These are phyloP conservation scores for Clusia tigrina DNA, from an alignment of 2,888 invertebrate species.

Conservation along the genomic window DNA sequence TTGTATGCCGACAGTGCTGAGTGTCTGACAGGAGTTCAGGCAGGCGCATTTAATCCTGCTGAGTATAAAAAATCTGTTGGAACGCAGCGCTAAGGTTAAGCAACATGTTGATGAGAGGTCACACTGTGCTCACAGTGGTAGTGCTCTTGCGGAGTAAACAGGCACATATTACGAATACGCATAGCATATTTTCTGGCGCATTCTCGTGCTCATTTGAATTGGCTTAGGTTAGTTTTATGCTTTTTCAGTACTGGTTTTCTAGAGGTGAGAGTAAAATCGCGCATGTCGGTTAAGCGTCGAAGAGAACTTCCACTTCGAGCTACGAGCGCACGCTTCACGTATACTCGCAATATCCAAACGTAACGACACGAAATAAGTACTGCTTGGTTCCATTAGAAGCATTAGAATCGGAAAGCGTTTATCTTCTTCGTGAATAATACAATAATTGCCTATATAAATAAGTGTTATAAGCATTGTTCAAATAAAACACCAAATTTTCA, in stretches of 20 bases:
- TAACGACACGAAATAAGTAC: too few species aligned
- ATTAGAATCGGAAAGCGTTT: too few species aligned
- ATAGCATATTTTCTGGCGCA: constrained; percentile 23
- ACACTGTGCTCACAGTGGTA: not conserved
- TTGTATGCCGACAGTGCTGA: not conserved
- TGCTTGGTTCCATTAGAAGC: too few species aligned
- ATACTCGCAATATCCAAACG: too few species aligned
- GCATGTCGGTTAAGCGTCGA: too few species aligned
- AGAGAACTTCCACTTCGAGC: too few species aligned
- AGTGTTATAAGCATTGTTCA: too few species aligned
- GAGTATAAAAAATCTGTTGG: not conserved
- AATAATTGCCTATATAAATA: too few species aligned
- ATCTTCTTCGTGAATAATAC: too few species aligned
- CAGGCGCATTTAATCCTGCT: constrained; percentile 1
- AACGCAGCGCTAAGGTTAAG: not conserved
- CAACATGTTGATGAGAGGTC: constrained; percentile 14
- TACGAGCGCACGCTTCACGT: too few species aligned
- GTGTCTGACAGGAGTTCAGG: not conserved
- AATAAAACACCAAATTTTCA: too few species aligned
- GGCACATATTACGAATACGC: not conserved
- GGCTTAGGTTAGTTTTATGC: constrained; percentile 29
- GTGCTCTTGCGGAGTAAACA: not conserved
- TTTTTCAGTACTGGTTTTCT: not conserved
- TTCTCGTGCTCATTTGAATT: constrained; percentile 6
- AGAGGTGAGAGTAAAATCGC: not conserved